Percentiles rank a stretch among this genome's conserved stretches.
phyloP scores from a whole-genome alignment of 2,888 invertebrate species.

The Drosophila anomelani region DNA sequence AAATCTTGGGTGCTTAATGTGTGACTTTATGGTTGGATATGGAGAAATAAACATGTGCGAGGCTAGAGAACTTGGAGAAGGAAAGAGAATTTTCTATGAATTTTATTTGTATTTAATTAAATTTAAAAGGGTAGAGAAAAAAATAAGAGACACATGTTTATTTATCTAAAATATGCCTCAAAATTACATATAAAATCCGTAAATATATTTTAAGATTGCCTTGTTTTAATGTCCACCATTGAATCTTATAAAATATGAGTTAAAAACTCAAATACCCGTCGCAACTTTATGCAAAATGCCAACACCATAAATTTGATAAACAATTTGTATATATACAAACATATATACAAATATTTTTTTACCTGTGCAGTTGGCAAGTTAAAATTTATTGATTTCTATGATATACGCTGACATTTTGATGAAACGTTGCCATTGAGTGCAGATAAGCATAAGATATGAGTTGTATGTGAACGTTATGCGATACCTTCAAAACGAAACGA shows the following conservation, averaged over 20 bases:
- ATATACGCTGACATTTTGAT: constrained; percentile 79
- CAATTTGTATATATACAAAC: constrained; percentile 19
- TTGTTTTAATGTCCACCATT: not conserved
- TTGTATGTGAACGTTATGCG: constrained; percentile 24
- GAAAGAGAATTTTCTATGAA: not conserved
- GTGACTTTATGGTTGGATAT: constrained; percentile 65
- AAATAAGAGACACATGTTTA: no score
- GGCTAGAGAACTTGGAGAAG: not conserved
- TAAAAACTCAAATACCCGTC: constrained; percentile 10
- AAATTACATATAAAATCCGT: not conserved
- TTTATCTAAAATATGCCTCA: no score
- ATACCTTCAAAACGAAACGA: constrained; percentile 39
- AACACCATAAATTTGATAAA: constrained; percentile 53
- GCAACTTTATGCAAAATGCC: constrained; percentile 41
- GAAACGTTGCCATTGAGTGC: constrained; percentile 77
- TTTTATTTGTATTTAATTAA: not conserved
- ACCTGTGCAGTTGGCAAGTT: constrained; percentile 46
- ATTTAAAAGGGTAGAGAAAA: not conserved
- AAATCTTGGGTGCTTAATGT: constrained; percentile 72
- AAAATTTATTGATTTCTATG: constrained; percentile 77
- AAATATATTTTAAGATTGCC: not conserved
- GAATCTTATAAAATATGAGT: constrained; percentile 21
- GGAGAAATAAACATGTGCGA: constrained; percentile 34
- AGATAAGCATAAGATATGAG: constrained; percentile 75
- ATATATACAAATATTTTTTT: constrained; percentile 2